These are phyloP conservation scores for Elachura formosa DNA, from an alignment of 2,113 vertebrate species.

Conservation along the genomic window DNA sequence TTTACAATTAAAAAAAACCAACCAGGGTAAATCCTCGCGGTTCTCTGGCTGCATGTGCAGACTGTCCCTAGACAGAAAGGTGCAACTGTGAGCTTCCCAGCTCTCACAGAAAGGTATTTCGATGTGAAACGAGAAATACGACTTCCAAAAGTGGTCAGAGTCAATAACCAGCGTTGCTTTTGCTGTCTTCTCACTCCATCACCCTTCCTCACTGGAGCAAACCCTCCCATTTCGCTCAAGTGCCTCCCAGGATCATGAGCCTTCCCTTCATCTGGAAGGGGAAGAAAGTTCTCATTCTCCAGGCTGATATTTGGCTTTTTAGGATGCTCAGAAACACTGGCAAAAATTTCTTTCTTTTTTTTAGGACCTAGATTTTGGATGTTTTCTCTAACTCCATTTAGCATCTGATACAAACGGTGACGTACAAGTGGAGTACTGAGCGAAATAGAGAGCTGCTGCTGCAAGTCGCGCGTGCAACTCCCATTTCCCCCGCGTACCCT, in stretches of 20 bases:
- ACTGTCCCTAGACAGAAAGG: neutral
- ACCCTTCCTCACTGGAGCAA: neutral
- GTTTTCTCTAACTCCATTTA: neutral
- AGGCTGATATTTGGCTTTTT: neutral
- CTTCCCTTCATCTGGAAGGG: neutral
- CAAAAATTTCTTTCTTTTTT: neutral
- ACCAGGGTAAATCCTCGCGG: neutral
- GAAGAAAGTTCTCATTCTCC: no score
- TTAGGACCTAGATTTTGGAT: neutral
- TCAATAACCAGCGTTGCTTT: neutral
- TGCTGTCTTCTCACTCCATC: neutral
- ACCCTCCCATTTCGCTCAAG: accelerated
- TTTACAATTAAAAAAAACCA: neutral
- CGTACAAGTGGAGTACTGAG: neutral
- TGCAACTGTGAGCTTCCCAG: neutral
- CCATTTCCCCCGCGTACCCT: no score
- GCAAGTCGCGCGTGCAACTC: neutral
- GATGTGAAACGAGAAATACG: neutral
- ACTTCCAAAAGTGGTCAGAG: neutral
- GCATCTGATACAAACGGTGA: neutral
- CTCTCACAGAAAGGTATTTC: neutral
- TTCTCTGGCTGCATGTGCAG: accelerated
- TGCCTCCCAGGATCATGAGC: neutral
- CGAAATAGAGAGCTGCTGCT: accelerated
- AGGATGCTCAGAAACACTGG: neutral